Percentiles rank a stretch among this genome's conserved stretches.
Conservation (phyloP, 2,888 invertebrate genomes). For the Nebria brevicollis region DNA sequence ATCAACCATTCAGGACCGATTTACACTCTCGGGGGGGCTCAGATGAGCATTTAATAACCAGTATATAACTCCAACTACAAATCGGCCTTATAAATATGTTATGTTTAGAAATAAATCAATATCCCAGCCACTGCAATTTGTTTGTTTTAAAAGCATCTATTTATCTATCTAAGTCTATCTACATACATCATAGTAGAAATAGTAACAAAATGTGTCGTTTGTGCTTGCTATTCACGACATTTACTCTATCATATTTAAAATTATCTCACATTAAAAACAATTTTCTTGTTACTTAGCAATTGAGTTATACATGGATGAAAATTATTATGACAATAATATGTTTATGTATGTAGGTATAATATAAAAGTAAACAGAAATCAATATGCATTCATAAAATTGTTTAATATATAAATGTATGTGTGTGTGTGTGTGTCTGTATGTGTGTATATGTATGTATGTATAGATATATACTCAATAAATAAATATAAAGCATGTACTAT, state of each 20-base stretch:
- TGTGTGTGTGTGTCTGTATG: not conserved
- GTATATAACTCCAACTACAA: too few species aligned
- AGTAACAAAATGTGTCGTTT: too few species aligned
- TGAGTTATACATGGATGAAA: constrained; percentile 9
- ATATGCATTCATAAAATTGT: not conserved
- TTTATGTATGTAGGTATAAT: constrained; percentile 8
- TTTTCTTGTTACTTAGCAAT: constrained; percentile 7
- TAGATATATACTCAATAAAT: constrained; percentile 28
- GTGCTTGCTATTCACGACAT: too few species aligned
- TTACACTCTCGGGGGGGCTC: too few species aligned
- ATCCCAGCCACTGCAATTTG: too few species aligned
- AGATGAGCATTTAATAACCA: too few species aligned
- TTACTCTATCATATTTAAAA: not conserved
- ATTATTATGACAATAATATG: not conserved
- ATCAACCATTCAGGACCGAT: too few species aligned
- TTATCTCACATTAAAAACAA: constrained; percentile 25
- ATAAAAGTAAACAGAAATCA: not conserved
- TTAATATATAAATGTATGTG: not conserved
- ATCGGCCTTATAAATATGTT: too few species aligned
- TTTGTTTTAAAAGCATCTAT: too few species aligned
- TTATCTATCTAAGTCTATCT: too few species aligned
- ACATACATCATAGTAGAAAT: too few species aligned
- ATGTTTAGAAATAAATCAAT: too few species aligned
- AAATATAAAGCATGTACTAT: constrained; percentile 36
- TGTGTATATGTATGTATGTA: constrained; percentile 30